Base-by-base conservation (phyloP, 2,888 invertebrate genomes). In the Nasonovia ribisnigri region DNA sequence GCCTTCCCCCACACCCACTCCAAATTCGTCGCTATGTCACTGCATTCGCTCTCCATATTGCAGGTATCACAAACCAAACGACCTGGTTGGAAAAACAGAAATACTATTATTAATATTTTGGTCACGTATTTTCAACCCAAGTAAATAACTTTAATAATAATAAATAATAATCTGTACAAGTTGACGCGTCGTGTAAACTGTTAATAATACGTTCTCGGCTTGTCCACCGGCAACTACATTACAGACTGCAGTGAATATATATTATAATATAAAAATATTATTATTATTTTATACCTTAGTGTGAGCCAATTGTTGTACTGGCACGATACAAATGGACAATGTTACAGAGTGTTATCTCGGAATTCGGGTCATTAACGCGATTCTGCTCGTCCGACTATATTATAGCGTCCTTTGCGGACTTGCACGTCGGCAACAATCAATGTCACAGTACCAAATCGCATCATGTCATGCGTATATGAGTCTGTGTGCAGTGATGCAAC, bases 161-260 rank as follows among this genome's bases (percentile, higher is more conserved):
- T 67, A 67, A 67, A 67, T 67, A 67, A 67, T 67, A 67, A 67
- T 67, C 67, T 67, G 67, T 67, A n/a, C n/a, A n/a, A 67, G 67
- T 13, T 10, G 11, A n/a, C 67, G n/a, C n/a, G n/a, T 5, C 5
- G 67, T 67, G n/a, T 67, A 67, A n/a, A 67, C n/a, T n/a, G 67
- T n/a, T n/a, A n/a, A n/a, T n/a, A 3, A n/a, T 67, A n/a, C 67
- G n/a, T n/a, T 36, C 16, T 67, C n/a, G n/a, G n/a, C 13, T 67
- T 0, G 67, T 67, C n/a, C n/a, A 2, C 11, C 4, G n/a, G 16
- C 67, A n/a, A 16, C n/a, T 13, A 67, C 67, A 10, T 46, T 46
- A 46, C 46, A n/a, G n/a, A n/a, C n/a, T 67, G n/a, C n/a, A 67
- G 67, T 67, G 67, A 67, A n/a, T 67, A n/a, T 20, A 51, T 16